Conservation (phyloP, 2,888 invertebrate species). For the Parnassius glacialis region DNA sequence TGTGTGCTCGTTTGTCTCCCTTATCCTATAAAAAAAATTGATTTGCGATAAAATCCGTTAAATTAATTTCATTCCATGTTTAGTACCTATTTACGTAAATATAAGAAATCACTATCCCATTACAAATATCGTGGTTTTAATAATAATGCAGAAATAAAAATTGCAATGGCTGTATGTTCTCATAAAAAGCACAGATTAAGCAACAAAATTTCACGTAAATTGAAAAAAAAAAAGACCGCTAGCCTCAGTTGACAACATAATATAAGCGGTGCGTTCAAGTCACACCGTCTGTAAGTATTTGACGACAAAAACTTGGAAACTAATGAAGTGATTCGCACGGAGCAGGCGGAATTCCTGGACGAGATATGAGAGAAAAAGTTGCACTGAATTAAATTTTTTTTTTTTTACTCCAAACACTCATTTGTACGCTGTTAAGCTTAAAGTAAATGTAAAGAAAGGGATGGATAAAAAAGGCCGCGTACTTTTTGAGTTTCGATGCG, state of each 20-base stretch:
- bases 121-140: background rate
- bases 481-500: conserved; percentile 33
- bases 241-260: conserved; percentile 35
- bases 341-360: conserved; percentile 22
- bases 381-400: conserved; percentile 24
- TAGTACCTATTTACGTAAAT: too few species aligned
- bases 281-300: conserved; percentile 25
- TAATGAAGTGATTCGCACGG: conserved; percentile 39
- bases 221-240: conserved; percentile 17
- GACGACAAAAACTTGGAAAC: conserved; percentile 32
- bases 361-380: conserved; percentile 24
- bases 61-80: too few species aligned
- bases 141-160: background rate
- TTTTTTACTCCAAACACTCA: conserved; percentile 11
- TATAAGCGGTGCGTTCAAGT: conserved; percentile 26
- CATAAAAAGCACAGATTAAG: background rate
- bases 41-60: too few species aligned
- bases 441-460: conserved; percentile 18
- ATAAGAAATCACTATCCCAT: too few species aligned
- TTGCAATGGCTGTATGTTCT: background rate
- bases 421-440: conserved; percentile 8
- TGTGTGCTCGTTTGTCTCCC: too few species aligned
- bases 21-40: too few species aligned
- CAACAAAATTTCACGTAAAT: conserved; percentile 11
- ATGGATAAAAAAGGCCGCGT: conserved; percentile 21